These are phyloP conservation scores for Ammospiza caudacuta DNA, from an alignment of 2,113 vertebrate genomes.

Conservation along the genomic window DNA sequence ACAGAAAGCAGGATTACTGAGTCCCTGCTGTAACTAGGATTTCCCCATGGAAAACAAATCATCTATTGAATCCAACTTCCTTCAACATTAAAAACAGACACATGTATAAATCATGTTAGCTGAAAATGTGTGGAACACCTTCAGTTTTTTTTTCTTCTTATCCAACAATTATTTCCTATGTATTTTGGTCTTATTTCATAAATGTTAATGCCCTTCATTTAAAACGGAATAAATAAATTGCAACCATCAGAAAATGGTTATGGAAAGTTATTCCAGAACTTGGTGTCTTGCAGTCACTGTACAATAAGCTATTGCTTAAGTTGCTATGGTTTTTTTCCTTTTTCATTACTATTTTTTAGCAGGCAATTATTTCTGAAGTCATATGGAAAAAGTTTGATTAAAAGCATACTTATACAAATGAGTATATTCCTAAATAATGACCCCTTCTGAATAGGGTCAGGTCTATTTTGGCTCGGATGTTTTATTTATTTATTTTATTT, in stretches of 20 bases:
- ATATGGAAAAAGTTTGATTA: background rate
- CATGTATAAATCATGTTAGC: background rate
- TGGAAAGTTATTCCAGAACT: background rate
- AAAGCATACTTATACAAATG: background rate
- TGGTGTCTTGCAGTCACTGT: background rate
- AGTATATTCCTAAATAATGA: background rate
- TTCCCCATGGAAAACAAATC: conserved; percentile 16
- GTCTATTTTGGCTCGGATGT: background rate
- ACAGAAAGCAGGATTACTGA: background rate
- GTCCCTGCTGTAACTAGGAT: background rate
- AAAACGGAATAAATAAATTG: background rate
- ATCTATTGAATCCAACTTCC: background rate
- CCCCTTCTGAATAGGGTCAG: background rate
- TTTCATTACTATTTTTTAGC: background rate
- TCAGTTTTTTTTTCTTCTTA: background rate
- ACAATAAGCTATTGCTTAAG: background rate
- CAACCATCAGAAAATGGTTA: background rate
- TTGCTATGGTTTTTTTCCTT: background rate
- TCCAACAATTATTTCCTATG: background rate
- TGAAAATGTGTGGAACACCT: conserved; percentile 7
- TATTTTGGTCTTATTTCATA: background rate
- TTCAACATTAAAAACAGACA: conserved; percentile 16
- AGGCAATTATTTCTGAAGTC: background rate
- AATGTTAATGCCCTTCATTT: background rate
- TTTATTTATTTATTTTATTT: conserved; percentile 23